Percentiles rank a stretch among this genome's conserved stretches.
Evolutionary conservation across 2,797 vertebrate species (phyloP).

Genomic region (Fistularia commersonii): DNA sequence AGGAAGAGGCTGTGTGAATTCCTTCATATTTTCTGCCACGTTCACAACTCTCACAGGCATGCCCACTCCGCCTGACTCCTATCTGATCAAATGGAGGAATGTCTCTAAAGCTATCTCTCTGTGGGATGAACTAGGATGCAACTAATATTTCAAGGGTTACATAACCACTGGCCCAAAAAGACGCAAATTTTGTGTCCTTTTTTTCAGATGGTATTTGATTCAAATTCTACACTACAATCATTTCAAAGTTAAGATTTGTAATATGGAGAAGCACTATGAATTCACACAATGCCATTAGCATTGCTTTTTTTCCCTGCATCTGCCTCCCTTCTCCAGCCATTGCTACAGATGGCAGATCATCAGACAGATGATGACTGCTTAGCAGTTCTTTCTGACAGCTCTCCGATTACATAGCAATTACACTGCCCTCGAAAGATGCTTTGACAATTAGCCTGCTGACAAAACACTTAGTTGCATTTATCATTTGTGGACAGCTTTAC

Average conservation of each 20-base stretch:
- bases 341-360: conserved; percentile 69
- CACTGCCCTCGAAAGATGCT: conserved; percentile 65
- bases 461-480: conserved; percentile 63
- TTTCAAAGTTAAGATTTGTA: conserved; percentile 35
- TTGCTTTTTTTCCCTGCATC: conserved; percentile 3
- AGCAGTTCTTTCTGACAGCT: conserved; percentile 69
- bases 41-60: conserved; percentile 31
- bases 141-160: conserved; percentile 64
- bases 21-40: conserved; percentile 58
- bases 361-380: conserved; percentile 71
- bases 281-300: conserved; percentile 21
- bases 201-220: conserved; percentile 20
- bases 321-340: conserved; percentile 31
- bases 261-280: conserved; percentile 27
- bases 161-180: conserved; percentile 61
- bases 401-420: conserved; percentile 70
- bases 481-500: conserved; percentile 54
- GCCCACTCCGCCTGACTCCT: conserved; percentile 46
- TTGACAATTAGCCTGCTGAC: conserved; percentile 71
- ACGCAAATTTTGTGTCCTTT: conserved; percentile 19
- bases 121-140: conserved; percentile 41
- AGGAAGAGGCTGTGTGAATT: conserved; percentile 48
- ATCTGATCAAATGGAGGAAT: conserved; percentile 60
- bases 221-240: conserved; percentile 25
- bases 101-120: conserved; percentile 54